These are phyloP conservation scores for Triplophysa rosa DNA, from an alignment of 2,113 vertebrate genomes.

Conservation along the genomic window DNA sequence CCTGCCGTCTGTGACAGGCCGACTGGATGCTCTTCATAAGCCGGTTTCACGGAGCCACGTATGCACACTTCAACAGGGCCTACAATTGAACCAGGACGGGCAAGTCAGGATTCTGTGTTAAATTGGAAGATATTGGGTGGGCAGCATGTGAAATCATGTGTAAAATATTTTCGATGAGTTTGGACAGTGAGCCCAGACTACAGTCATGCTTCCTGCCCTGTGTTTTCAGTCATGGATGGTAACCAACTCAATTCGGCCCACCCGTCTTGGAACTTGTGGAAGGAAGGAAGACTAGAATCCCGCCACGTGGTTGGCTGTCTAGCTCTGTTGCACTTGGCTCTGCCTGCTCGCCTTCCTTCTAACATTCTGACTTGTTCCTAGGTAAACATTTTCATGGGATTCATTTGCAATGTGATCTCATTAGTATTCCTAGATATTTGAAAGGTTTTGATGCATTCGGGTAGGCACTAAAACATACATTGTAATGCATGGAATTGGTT, in stretches of 20 bases:
- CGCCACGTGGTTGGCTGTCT: slow-evolving; percentile 51
- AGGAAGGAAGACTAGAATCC: slow-evolving; percentile 61
- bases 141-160: slow-evolving; percentile 75
- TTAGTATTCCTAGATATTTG: no score
- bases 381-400: background rate
- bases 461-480: no score
- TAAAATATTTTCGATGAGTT: slow-evolving; percentile 68
- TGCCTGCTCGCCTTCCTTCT: background rate
- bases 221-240: slow-evolving; percentile 63
- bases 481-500: background rate
- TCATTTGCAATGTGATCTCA: background rate
- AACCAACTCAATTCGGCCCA: slow-evolving; percentile 58
- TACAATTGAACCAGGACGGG: slow-evolving; percentile 57
- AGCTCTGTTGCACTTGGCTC: slow-evolving; percentile 2
- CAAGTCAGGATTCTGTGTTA: slow-evolving; percentile 62
- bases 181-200: slow-evolving; percentile 67
- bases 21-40: background rate
- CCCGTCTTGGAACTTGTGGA: slow-evolving; percentile 54
- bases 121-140: slow-evolving; percentile 66
- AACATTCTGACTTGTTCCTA: background rate
- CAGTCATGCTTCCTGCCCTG: slow-evolving; percentile 49
- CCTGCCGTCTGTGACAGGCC: background rate
- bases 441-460: no score
- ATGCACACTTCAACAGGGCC: slow-evolving; percentile 52
- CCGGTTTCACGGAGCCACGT: background rate